Evolutionary conservation across 2,888 invertebrate genomes (phyloP), one percentile per base, ranked within the genome.

Genomic region (Caenorhabditis auriculariae): DNA sequence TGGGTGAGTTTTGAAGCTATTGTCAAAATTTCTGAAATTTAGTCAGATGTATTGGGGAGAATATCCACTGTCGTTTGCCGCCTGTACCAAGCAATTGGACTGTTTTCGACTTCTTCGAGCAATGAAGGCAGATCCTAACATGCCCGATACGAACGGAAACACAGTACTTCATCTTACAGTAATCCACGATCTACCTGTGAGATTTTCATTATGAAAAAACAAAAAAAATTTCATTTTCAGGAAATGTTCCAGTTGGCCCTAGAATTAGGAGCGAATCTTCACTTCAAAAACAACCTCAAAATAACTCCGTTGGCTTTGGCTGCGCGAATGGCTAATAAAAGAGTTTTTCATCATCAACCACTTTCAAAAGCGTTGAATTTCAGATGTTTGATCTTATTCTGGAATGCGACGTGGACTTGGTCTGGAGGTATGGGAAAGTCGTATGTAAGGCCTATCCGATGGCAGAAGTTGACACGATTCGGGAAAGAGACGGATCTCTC

Each of bases 21-120:
- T 89, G 89, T 71, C 88, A 93, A 0, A 86, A 6, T 12, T 49
- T 24, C n/a, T 48, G 15, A 28, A 29, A 19, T 61, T 19, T 81
- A 91, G 94, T 5, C 93, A 93, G 82, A 93, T 94, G 1, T 98
- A 98, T 82, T 96, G 95, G 93, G 96, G 96, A 21, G 96, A 98
- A 84, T 96, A 93, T 84, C 94, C 96, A 0, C 83, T 96, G 43
- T 90, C 90, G 65, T 96, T 98, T 83, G 93, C 96, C 0, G 95
- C 96, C 0, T 95, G 95, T 78, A 86, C 96, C 4, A 91, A 91
- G 0, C 95, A 95, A 83, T 94, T 95, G 83, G 96, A 98, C 82
- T 94, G 93, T 82, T 95, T 93, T 80, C 87, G 96, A 0, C 86
- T 98, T 75, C 90, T 98, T 74, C 83, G 95, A 54, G 92, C 94